These are phyloP conservation scores for Netelia fuscicornis DNA, from an alignment of 2,888 invertebrate genomes.

Conservation along the genomic window DNA sequence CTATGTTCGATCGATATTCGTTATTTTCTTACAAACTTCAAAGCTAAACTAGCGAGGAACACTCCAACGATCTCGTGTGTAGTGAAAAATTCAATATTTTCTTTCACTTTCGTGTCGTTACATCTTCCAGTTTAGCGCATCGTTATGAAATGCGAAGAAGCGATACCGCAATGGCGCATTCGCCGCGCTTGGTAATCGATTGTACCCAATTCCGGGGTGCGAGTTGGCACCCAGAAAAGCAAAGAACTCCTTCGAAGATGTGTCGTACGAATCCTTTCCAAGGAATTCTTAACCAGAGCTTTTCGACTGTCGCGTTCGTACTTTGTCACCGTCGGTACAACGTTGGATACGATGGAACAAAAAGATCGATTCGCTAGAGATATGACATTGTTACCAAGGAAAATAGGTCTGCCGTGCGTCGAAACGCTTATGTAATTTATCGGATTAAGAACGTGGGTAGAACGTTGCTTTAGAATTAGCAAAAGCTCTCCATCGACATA, in stretches of 20 bases:
- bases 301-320: no score
- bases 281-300: no score
- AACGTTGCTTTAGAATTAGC: constrained; percentile 1
- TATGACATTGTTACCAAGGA: not conserved
- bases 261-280: no score
- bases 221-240: not conserved
- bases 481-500: not conserved
- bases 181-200: constrained; percentile 5
- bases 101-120: not conserved
- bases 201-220: not conserved
- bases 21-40: no score
- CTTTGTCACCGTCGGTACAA: no score
- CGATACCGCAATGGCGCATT: constrained; percentile 22
- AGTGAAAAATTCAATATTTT: not conserved
- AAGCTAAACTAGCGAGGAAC: no score
- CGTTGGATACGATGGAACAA: not conserved
- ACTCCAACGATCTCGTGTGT: not conserved
- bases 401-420: not conserved
- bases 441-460: constrained; percentile 13
- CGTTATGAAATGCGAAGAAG: constrained; percentile 20
- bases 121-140: constrained; percentile 9
- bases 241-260: not conserved
- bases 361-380: not conserved
- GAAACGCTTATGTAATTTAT: constrained; percentile 47
- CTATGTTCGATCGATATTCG: no score